These are phyloP conservation scores for Melanchra persicariae DNA, from an alignment of 2,888 invertebrate genomes.

Conservation along the genomic window DNA sequence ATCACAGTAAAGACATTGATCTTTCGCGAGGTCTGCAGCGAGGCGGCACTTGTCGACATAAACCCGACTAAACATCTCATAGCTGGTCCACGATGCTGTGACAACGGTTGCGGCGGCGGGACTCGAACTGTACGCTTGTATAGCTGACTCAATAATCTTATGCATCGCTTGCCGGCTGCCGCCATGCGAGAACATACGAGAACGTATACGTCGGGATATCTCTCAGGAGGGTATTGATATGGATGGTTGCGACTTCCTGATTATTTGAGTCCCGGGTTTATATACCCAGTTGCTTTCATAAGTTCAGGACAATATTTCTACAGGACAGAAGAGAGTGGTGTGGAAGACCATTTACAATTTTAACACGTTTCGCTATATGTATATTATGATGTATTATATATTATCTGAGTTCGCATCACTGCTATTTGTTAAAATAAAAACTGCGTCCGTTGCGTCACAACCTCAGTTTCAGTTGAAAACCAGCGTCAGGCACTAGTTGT, in stretches of 20 bases:
- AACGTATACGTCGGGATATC: no score
- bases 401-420: no score
- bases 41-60: background rate
- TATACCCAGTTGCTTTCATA: background rate
- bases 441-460: no score
- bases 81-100: background rate
- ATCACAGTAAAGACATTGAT: background rate
- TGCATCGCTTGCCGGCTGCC: conserved; percentile 28
- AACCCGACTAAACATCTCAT: background rate
- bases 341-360: no score
- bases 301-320: background rate
- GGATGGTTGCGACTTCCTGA: conserved; percentile 3
- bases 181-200: background rate
- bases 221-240: background rate
- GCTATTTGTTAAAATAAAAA: no score
- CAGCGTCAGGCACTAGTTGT: no score
- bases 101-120: background rate
- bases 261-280: background rate
- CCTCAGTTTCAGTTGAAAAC: no score
- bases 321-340: background rate
- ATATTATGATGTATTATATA: no score
- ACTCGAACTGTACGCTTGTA: background rate
- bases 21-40: background rate
- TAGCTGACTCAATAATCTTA: background rate
- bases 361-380: no score